phyloP scores from a whole-genome alignment of 2,113 vertebrate genomes.

The Protobothrops flavoviridis region DNA sequence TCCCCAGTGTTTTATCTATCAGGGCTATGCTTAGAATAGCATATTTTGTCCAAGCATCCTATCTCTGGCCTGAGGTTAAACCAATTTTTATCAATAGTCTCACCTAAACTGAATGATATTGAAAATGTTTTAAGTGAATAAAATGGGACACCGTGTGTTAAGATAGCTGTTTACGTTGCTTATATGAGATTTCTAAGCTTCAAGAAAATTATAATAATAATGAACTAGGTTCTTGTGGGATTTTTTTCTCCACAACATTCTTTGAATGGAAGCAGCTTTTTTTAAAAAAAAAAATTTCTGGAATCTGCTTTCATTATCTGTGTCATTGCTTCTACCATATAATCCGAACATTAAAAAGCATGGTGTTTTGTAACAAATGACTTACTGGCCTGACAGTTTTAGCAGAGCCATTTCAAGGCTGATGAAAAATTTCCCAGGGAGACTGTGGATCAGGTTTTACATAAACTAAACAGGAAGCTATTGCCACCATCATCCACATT shows the following conservation, averaged over 20 bases:
- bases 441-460: constrained; percentile 71
- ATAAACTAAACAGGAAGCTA: constrained; percentile 76
- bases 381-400: constrained; percentile 76
- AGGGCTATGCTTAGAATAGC: not conserved
- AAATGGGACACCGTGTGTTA: not conserved
- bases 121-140: not conserved
- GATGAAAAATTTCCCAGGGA: constrained; percentile 75
- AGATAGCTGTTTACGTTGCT: not conserved
- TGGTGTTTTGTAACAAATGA: constrained; percentile 71
- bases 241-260: constrained; percentile 34
- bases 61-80: not conserved
- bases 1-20: not conserved
- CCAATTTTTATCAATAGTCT: not conserved
- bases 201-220: constrained; percentile 26
- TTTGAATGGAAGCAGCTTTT: constrained; percentile 56
- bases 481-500: constrained; percentile 69
- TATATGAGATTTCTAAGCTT: constrained; percentile 30
- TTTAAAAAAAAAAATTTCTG: constrained; percentile 47
- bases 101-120: not conserved
- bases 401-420: constrained; percentile 69
- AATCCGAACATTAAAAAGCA: constrained; percentile 77
- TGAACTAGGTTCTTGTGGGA: constrained; percentile 41
- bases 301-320: constrained; percentile 68
- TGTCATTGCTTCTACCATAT: constrained; percentile 74
- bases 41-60: not conserved